Base-by-base conservation (phyloP, 2,113 vertebrate species). In the Lophochroa leadbeateri region DNA sequence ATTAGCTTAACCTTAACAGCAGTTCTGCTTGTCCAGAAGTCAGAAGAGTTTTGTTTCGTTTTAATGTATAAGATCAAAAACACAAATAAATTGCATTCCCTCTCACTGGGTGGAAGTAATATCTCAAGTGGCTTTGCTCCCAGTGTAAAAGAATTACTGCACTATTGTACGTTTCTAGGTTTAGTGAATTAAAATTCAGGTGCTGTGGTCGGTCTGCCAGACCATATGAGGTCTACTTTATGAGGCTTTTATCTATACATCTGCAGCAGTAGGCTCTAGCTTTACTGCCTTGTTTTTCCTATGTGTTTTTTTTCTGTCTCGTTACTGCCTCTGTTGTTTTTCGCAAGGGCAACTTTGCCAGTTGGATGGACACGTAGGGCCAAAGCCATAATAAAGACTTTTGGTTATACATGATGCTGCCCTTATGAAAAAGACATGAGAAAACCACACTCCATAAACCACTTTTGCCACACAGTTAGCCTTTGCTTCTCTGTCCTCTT, bases 1-100 rank as follows among this genome's bases (percentile, higher is more conserved):
- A 31, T 96, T 94, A 86, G 41, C 67, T 91, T 93, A 94, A 96
- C 91, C 93, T 92, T 92, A 96, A 88, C 92, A 92, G 64, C 18
- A 83, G 53, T 70, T 86, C 58, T 93, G 33, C 71, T 85, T 80
- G 70, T 67, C 71, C 76, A 86, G 88, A 49, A 93, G 76, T 70
- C 82, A 71, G 82, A 63, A 71, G 47, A 90, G 44, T 67, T 93
- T 90, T 61, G 53, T 24, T 93, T 92, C 86, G 37, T 70, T 95
- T 94, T 83, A 80, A 94, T 37, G 24, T 60, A 52, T 68, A 81
- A 83, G 86, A 95, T 92, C 88, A 93, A 90, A 97, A 80, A 14
- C 55, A 78, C n/a, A 94, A 90, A 92, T 28, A 75, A 82, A 75
- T 77, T 90, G 43, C 57, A 41, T 76, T 90, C 68, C 18, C 49